Conservation (phyloP, 2,797 vertebrate species). For the Brotula barbata region DNA sequence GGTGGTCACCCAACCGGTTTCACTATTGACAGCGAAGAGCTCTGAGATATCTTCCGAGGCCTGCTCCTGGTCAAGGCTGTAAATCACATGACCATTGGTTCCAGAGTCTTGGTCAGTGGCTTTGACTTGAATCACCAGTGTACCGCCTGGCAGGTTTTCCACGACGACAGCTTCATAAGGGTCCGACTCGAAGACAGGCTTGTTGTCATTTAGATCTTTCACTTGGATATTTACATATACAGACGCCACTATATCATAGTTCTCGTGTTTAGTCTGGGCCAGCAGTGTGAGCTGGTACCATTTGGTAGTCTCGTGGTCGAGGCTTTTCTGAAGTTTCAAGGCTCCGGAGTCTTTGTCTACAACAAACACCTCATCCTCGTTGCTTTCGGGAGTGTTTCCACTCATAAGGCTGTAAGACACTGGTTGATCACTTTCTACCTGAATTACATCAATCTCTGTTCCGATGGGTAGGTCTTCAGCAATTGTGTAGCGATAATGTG, state of each 20-base stretch:
- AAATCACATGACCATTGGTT: slow-evolving; percentile 88
- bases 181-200: slow-evolving; percentile 89
- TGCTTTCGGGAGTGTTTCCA: slow-evolving; percentile 92
- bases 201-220: slow-evolving; percentile 94
- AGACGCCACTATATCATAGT: slow-evolving; percentile 81
- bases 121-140: slow-evolving; percentile 90
- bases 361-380: slow-evolving; percentile 89
- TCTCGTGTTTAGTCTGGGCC: slow-evolving; percentile 79
- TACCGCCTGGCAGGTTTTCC: slow-evolving; percentile 90
- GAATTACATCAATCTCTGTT: slow-evolving; percentile 89
- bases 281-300: slow-evolving; percentile 93
- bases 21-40: slow-evolving; percentile 87
- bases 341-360: slow-evolving; percentile 87
- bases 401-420: slow-evolving; percentile 86
- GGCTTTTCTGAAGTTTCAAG: slow-evolving; percentile 91
- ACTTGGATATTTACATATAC: slow-evolving; percentile 92
- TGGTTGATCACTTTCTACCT: slow-evolving; percentile 82
- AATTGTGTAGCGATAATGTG: slow-evolving; percentile 88
- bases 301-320: slow-evolving; percentile 93
- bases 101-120: slow-evolving; percentile 91
- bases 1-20: slow-evolving; percentile 95
- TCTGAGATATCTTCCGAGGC: slow-evolving; percentile 80
- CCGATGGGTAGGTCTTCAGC: slow-evolving; percentile 90
- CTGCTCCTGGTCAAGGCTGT: slow-evolving; percentile 87
- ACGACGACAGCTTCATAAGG: slow-evolving; percentile 90